Evolutionary conservation across 2,888 invertebrate genomes (phyloP), one percentile per base, ranked within the genome.

Genomic region (Macropis europaea): DNA sequence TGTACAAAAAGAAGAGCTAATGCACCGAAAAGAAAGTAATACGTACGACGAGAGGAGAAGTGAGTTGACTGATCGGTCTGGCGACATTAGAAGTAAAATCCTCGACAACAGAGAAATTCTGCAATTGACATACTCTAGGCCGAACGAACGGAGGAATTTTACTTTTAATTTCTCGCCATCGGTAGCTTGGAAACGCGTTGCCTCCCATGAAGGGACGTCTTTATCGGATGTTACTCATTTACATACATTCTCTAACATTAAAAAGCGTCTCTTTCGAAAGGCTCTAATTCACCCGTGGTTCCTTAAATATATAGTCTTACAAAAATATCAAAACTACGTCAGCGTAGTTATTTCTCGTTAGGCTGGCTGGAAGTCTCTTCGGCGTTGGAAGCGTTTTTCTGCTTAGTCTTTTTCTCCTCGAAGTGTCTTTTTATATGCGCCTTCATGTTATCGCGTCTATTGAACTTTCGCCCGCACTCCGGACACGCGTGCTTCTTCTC

Each of bases 381-480:
- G 48, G 61, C 64, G 34, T 50, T 59, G 32, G 64, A 71, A 61
- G 42, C 43, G 45, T 43, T 76, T 24, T 78, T 82, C 40, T 75
- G 73, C 42, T 80, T 84, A 69, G 68, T 67, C 71, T 78, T 79
- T 54, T 73, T 76, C 9, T 66, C 64, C 28, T 81, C 81, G 19
- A 89, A 86, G 70, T 90, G 90, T 66, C 90, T 83, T 76, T 87
- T 89, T 47, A 87, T 81, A 47, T 90, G 90, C 30, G 89, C 90
- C 61, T 90, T 90, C 90, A 90, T 90, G 30, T 90, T 90, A 32
- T 90, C 90, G n/a, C 89, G 84, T 6, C 90, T 81, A 64, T 90
- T 90, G 50, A 90, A 90, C 67, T 86, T 87, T 26, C 89, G 83
- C 0, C 90, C 90, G 54, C 90, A 90, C 32, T 89, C 90, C 0